phyloP scores from a whole-genome alignment of 2,113 vertebrate species.

The Leucopsar rothschildi region DNA sequence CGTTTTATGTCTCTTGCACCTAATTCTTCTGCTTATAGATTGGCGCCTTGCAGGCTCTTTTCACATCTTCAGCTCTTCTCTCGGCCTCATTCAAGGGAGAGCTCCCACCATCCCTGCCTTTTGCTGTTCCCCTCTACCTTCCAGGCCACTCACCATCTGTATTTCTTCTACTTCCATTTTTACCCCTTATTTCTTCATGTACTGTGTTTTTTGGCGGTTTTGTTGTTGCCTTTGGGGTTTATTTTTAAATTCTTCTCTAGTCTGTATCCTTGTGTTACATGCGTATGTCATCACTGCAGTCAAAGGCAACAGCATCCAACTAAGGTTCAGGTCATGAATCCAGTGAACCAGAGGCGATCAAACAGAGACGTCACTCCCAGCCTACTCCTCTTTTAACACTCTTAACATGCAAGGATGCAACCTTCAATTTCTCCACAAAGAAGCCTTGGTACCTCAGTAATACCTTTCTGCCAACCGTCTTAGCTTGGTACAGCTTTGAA shows the following conservation, averaged over 20 bases:
- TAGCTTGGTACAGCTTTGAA: background rate
- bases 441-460: background rate
- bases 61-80: background rate
- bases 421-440: background rate
- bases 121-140: background rate
- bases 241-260: background rate
- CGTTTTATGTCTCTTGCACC: background rate
- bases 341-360: background rate
- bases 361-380: background rate
- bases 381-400: background rate
- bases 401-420: background rate
- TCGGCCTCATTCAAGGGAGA: background rate
- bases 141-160: background rate
- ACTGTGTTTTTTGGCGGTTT: accelerated
- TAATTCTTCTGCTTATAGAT: background rate
- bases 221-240: background rate
- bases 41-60: background rate
- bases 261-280: background rate
- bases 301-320: background rate
- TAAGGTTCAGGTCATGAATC: background rate
- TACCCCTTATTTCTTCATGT: background rate
- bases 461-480: background rate
- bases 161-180: background rate
- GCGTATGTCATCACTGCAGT: background rate
- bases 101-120: background rate